Conservation (phyloP, 1,140 invertebrate species). For the Chelonus insularis region DNA sequence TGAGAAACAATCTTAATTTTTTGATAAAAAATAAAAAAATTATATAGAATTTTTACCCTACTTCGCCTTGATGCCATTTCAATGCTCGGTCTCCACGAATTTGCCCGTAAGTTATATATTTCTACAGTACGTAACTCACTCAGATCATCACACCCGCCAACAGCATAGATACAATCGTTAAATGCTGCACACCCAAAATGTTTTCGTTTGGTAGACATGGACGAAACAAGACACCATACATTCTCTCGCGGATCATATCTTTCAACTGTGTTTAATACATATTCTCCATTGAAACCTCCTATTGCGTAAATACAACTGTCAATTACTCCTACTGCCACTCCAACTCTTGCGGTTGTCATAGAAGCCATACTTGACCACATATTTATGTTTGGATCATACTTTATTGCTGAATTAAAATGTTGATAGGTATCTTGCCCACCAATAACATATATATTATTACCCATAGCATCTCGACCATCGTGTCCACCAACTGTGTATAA, state of each 20-base stretch:
- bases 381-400: conserved; percentile 95
- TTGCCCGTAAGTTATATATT: conserved; percentile 92
- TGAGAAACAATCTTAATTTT: too few relatives aligned
- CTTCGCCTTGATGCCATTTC: conserved; percentile 97
- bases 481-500: conserved; percentile 96
- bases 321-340: conserved; percentile 95
- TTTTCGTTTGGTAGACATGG: conserved; percentile 96
- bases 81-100: conserved; percentile 97
- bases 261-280: conserved; percentile 92
- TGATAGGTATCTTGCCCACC: conserved; percentile 97
- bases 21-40: too few relatives aligned
- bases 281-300: conserved; percentile 95
- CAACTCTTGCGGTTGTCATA: conserved; percentile 94
- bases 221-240: conserved; percentile 93
- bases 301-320: conserved; percentile 96
- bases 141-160: conserved; percentile 93
- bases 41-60: conserved; percentile 69
- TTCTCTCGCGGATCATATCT: conserved; percentile 93
- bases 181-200: conserved; percentile 98
- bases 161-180: conserved; percentile 97
- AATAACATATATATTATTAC: conserved; percentile 93
- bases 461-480: conserved; percentile 96
- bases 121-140: conserved; percentile 96
- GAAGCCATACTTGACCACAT: conserved; percentile 96
- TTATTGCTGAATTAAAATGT: conserved; percentile 84